Conservation (phyloP, 2,797 vertebrate species). For the Protosalanx chinensis region DNA sequence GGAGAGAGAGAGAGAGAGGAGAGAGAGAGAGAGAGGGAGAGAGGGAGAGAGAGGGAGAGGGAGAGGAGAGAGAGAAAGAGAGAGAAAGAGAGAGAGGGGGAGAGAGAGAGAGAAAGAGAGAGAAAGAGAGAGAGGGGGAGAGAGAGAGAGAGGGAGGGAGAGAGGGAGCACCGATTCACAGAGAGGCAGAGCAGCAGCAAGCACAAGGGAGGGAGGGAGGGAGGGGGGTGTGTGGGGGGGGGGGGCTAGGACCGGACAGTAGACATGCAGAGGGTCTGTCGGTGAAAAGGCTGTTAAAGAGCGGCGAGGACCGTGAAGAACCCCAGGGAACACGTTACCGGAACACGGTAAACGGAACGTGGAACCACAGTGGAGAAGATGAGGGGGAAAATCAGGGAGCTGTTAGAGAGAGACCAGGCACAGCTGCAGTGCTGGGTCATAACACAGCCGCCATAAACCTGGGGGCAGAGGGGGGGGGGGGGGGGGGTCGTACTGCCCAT, state of each 20-base stretch:
- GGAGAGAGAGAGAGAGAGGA: too few relatives aligned
- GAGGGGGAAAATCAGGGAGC: conserved; percentile 14
- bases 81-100: too few relatives aligned
- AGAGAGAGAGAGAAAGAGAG: too few relatives aligned
- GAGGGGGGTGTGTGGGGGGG: conserved; percentile 28
- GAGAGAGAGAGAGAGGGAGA: too few relatives aligned
- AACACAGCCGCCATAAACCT: too few relatives aligned
- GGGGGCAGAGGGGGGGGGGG: too few relatives aligned
- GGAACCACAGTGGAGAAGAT: conserved; percentile 45
- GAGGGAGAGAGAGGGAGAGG: too few relatives aligned
- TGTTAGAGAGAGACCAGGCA: conserved; percentile 7
- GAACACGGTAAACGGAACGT: too few relatives aligned
- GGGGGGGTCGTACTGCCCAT: background rate
- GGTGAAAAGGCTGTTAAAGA: conserved; percentile 56
- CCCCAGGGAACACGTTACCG: too few relatives aligned
- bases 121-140: too few relatives aligned
- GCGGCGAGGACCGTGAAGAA: conserved; percentile 27
- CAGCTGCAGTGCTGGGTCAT: conserved; percentile 5
- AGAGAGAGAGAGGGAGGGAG: too few relatives aligned
- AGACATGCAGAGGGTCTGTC: conserved; percentile 74
- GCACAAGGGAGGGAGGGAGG: conserved; percentile 69
- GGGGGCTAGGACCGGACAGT: conserved; percentile 24
- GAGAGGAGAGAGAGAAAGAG: too few relatives aligned
- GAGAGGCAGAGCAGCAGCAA: conserved; percentile 67
- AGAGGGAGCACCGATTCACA: conserved; percentile 81